phyloP scores from a whole-genome alignment of 1,140 invertebrate species.

The Temnothorax longispinosus region DNA sequence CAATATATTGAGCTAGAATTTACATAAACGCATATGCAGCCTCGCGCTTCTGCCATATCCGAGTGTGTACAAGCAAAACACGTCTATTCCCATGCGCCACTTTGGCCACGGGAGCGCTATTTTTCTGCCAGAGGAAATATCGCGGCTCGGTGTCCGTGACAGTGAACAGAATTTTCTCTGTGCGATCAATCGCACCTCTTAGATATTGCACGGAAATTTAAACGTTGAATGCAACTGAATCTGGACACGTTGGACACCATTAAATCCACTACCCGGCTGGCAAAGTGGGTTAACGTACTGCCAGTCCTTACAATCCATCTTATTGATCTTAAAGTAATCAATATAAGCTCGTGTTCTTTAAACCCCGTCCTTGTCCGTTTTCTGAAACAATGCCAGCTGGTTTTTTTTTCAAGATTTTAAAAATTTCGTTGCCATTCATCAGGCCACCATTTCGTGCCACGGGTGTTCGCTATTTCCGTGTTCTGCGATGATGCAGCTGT shows the following conservation, averaged over 20 bases:
- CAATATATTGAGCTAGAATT: conserved; percentile 44
- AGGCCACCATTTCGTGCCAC: background rate
- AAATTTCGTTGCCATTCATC: background rate
- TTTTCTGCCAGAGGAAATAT: conserved; percentile 15
- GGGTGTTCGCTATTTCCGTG: background rate
- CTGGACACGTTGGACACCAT: background rate
- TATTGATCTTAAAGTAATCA: conserved; percentile 53
- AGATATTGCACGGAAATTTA: conserved; percentile 1
- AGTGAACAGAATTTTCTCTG: background rate
- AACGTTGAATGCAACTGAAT: background rate
- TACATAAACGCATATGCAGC: conserved; percentile 29
- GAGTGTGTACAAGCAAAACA: background rate
- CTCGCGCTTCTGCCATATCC: background rate
- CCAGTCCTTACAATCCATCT: conserved; percentile 52
- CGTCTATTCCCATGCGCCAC: background rate
- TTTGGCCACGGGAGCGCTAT: conserved; percentile 8
- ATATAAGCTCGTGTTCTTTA: conserved; percentile 38
- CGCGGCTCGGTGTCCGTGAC: background rate
- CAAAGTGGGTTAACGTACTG: conserved; percentile 58
- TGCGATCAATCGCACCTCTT: background rate
- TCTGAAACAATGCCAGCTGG: background rate
- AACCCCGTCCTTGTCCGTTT: background rate
- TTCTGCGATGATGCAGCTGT: too few species aligned
- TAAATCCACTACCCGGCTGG: background rate
- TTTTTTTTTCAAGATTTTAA: background rate